Evolutionary conservation across 35 echinoderm and acorn worm species (phyloP).

Genomic region (Holothuria glaberrima): DNA sequence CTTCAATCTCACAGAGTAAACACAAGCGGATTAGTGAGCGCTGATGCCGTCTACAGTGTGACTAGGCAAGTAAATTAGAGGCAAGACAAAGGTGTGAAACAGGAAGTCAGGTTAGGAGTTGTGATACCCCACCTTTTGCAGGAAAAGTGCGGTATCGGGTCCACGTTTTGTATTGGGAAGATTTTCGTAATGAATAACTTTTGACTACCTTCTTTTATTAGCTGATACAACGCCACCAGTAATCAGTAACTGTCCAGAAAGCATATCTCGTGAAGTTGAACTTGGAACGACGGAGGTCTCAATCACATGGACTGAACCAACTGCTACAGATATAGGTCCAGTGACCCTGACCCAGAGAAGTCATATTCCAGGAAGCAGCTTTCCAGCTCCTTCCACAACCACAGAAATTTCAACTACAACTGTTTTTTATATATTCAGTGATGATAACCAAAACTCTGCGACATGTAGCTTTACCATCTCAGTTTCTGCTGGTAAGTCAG

Average conservation of each 20-base stretch:
- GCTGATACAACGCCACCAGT: constrained; percentile 45
- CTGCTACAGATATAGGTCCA: constrained; percentile 59
- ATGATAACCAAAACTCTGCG: constrained; percentile 54
- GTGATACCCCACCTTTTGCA: too few relatives aligned
- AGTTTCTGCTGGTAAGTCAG: constrained; percentile 39
- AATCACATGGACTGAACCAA: constrained; percentile 62
- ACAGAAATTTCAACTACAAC: background rate
- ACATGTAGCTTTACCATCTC: constrained; percentile 66
- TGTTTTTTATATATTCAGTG: constrained; percentile 64
- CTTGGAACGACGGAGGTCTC: background rate
- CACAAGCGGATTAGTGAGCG: too few relatives aligned
- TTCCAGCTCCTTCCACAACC: constrained; percentile 13
- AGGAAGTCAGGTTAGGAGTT: too few relatives aligned
- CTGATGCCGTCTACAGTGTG: too few relatives aligned
- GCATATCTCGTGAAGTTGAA: constrained; percentile 15
- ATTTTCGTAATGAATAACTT: too few relatives aligned
- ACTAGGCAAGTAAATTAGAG: too few relatives aligned
- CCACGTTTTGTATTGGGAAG: too few relatives aligned
- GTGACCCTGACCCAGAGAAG: constrained; percentile 1
- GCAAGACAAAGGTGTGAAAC: too few relatives aligned
- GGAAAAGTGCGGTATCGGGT: too few relatives aligned
- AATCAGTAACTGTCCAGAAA: constrained; percentile 27
- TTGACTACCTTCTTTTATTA: too few relatives aligned
- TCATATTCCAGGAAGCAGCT: constrained; percentile 49
- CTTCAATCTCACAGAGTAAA: too few relatives aligned